These are phyloP conservation scores for Eilema caniola DNA, from an alignment of 2,888 invertebrate species.

Conservation along the genomic window DNA sequence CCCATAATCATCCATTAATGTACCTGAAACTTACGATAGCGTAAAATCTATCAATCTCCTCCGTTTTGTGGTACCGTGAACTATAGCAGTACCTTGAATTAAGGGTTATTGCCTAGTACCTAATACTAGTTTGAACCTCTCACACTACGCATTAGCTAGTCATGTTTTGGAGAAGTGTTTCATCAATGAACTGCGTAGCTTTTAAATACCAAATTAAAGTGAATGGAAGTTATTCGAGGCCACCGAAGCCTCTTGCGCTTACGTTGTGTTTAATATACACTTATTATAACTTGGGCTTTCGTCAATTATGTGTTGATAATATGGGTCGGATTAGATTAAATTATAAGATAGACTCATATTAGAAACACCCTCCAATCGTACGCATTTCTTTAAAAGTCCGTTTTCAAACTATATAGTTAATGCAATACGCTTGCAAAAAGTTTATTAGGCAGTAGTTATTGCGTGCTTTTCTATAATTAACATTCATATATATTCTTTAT, in stretches of 20 bases:
- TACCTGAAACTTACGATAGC: neutral
- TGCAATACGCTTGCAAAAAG: neutral
- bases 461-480: neutral
- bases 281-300: neutral
- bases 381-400: neutral
- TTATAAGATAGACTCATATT: neutral
- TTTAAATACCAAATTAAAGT: conserved; percentile 42
- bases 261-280: conserved; percentile 15
- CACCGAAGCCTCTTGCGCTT: conserved; percentile 20
- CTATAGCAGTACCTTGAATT: neutral
- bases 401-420: neutral
- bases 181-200: conserved; percentile 40
- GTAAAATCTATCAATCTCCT: neutral
- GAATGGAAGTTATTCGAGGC: conserved; percentile 42
- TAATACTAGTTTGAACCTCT: neutral
- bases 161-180: conserved; percentile 25
- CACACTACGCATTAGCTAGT: conserved; percentile 9
- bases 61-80: no score
- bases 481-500: neutral
- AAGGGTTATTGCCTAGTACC: no score
- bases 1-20: no score
- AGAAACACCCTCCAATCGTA: neutral
- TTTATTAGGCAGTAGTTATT: neutral
- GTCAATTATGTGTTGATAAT: neutral
- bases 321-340: neutral